These are phyloP conservation scores for Philonicus albiceps DNA, from an alignment of 2,888 invertebrate species.

Conservation along the genomic window DNA sequence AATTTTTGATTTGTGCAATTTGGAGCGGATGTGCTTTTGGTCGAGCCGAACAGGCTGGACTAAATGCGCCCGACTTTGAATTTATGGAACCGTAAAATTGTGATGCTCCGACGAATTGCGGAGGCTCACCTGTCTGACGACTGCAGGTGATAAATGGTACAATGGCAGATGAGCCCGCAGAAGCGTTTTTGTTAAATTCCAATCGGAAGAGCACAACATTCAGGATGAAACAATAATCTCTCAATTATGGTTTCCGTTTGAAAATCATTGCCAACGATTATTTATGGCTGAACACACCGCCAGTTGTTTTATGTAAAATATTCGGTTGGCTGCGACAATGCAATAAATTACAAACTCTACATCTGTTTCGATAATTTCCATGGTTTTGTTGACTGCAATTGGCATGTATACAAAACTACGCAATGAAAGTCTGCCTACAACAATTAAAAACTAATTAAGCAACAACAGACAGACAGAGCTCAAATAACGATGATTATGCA, in stretches of 20 bases:
- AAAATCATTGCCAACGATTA: neutral
- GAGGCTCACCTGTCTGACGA: neutral
- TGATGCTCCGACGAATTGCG: neutral
- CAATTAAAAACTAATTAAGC: neutral
- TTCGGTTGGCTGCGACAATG: neutral
- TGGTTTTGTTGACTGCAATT: neutral
- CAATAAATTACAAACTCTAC: neutral
- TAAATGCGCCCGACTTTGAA: neutral
- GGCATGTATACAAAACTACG: neutral
- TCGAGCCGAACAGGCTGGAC: neutral
- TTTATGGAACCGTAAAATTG: neutral
- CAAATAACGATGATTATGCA: no score
- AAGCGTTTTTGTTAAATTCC: neutral
- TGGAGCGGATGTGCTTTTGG: neutral
- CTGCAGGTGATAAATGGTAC: neutral
- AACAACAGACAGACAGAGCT: neutral
- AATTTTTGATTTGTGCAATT: conserved; percentile 25
- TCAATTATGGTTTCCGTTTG: neutral
- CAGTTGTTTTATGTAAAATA: neutral
- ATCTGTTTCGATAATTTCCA: neutral
- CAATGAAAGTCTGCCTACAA: neutral
- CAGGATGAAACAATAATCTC: neutral
- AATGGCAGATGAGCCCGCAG: neutral
- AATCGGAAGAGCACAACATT: neutral
- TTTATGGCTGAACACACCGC: neutral